Percentiles rank a stretch among this genome's conserved stretches.
Evolutionary conservation across 2,113 vertebrate genomes (phyloP).

Genomic region (Pterophyllum scalare): DNA sequence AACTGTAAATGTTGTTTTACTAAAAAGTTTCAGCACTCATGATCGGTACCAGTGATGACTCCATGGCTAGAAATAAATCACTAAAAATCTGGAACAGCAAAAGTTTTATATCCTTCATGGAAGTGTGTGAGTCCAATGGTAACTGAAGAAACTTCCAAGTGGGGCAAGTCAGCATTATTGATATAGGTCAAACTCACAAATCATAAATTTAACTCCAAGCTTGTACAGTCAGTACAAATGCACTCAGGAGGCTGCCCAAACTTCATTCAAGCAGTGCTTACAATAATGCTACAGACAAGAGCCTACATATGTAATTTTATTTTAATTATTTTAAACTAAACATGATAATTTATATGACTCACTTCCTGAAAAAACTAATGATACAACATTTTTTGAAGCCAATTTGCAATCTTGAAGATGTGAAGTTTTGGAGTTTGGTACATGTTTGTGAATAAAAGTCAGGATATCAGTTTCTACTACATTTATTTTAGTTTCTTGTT

Average conservation of each 20-base stretch:
- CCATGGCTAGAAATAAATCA: not conserved
- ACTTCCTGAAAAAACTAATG: not conserved
- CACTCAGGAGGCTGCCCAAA: not conserved
- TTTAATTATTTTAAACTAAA: not conserved
- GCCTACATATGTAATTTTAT: not conserved
- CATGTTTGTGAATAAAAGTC: not conserved
- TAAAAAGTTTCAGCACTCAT: too few relatives aligned
- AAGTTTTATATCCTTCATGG: not conserved
- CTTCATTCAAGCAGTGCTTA: not conserved
- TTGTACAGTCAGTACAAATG: fast-evolving
- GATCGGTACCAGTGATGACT: too few relatives aligned
- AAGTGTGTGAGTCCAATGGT: not conserved
- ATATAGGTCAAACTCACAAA: not conserved
- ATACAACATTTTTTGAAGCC: not conserved
- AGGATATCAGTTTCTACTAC: not conserved
- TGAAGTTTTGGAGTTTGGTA: not conserved
- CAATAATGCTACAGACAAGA: not conserved
- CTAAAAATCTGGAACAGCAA: not conserved
- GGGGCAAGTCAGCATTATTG: not conserved
- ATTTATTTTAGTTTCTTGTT: not conserved
- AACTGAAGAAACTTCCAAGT: not conserved
- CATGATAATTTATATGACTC: not conserved
- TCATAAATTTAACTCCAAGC: not conserved
- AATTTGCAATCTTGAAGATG: not conserved
- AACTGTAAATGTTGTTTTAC: not conserved